Evolutionary conservation across 2,797 vertebrate genomes (phyloP).

Genomic region (Malurus leucopterus): DNA sequence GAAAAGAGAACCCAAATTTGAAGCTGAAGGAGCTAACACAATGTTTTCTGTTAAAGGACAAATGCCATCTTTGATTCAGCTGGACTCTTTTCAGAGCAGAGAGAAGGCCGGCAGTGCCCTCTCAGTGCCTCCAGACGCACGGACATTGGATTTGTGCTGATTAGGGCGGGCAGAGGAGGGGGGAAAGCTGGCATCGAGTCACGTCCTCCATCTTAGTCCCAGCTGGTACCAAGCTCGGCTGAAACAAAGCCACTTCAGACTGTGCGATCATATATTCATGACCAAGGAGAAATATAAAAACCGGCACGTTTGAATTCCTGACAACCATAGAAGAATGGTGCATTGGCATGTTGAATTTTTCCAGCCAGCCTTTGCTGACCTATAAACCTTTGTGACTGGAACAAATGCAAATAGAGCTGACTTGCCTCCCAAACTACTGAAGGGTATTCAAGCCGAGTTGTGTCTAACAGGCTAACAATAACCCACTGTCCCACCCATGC

Average conservation of each 20-base stretch:
- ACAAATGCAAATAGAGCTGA: conserved; percentile 95
- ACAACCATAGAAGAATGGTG: conserved; percentile 80
- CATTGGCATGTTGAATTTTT: conserved; percentile 80
- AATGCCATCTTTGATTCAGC: conserved; percentile 26
- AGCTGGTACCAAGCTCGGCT: conserved; percentile 72
- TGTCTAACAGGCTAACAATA: conserved; percentile 82
- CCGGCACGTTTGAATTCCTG: conserved; percentile 74
- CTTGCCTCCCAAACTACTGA: conserved; percentile 91
- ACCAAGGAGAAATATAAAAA: conserved; percentile 68
- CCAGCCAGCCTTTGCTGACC: conserved; percentile 90
- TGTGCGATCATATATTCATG: conserved; percentile 72
- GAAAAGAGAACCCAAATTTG: not conserved
- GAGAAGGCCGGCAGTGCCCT: conserved; percentile 42
- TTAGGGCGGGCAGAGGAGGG: conserved; percentile 39
- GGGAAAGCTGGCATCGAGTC: conserved; percentile 73
- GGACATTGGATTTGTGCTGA: conserved; percentile 49
- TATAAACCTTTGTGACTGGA: conserved; percentile 95
- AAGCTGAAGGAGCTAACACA: conserved; percentile 3
- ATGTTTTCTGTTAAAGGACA: conserved; percentile 5
- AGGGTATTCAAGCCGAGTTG: conserved; percentile 87
- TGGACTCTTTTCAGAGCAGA: not conserved
- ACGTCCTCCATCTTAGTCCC: conserved; percentile 78
- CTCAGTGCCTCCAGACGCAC: conserved; percentile 59
- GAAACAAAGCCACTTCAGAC: conserved; percentile 75
- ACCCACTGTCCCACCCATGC: conserved; percentile 78